Evolutionary conservation across 2,888 invertebrate species (phyloP).

Genomic region (Plusia festucae): DNA sequence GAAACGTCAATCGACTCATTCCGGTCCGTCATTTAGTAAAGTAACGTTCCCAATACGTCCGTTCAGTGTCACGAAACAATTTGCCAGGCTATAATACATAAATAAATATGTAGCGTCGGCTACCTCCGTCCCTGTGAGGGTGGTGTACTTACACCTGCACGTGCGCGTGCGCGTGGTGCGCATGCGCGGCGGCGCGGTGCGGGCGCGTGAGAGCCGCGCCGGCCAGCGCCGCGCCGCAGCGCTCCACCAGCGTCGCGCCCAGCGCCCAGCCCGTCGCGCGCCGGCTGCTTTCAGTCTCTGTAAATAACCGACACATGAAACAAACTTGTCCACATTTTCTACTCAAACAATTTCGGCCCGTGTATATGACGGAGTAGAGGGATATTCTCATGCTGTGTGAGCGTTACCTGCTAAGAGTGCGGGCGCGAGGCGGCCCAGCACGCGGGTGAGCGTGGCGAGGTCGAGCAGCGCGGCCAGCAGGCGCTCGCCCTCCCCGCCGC

Average conservation of each 20-base stretch:
- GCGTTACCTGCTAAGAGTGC: constrained; percentile 76
- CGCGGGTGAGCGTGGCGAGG: constrained; percentile 84
- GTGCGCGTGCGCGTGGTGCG: constrained; percentile 73
- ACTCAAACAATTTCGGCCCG: too few relatives aligned
- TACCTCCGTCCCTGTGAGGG: too few relatives aligned
- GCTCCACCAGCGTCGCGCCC: constrained; percentile 77
- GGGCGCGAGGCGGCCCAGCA: constrained; percentile 84
- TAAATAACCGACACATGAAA: constrained; percentile 3
- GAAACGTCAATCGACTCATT: too few relatives aligned
- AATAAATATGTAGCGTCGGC: too few relatives aligned
- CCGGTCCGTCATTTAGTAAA: too few relatives aligned
- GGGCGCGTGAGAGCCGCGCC: constrained; percentile 81
- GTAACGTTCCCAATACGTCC: too few relatives aligned
- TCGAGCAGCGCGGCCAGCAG: constrained; percentile 84
- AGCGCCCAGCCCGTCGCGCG: constrained; percentile 58
- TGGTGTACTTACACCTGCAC: constrained; percentile 72
- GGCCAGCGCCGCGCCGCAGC: constrained; percentile 75
- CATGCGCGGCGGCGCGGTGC: constrained; percentile 75
- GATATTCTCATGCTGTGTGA: too few relatives aligned
- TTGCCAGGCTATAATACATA: too few relatives aligned
- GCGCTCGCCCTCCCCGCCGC: constrained; percentile 75
- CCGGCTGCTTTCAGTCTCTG: constrained; percentile 56
- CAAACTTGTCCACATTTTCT: neutral
- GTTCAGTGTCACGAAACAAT: too few relatives aligned
- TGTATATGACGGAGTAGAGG: too few relatives aligned